These are phyloP conservation scores for Crepidodera aurea DNA, from an alignment of 2,888 invertebrate species.

Conservation along the genomic window DNA sequence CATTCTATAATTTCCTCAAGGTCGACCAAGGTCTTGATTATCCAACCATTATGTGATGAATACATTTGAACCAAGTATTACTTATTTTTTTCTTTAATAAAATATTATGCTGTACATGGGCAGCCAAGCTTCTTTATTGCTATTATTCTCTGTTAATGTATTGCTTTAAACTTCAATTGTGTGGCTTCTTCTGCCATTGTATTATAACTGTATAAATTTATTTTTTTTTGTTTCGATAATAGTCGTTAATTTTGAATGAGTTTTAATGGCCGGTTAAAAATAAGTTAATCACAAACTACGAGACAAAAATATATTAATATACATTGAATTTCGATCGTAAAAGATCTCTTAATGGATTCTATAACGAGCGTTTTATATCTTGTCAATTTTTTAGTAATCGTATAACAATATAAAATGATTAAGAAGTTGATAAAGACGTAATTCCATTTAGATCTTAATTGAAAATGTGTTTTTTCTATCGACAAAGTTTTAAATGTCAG, in stretches of 20 bases:
- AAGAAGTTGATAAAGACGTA: too few species aligned
- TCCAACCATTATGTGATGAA: slow-evolving; percentile 24
- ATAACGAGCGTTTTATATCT: background rate
- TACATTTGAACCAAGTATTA: slow-evolving; percentile 15
- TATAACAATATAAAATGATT: background rate
- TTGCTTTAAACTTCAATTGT: slow-evolving; percentile 6
- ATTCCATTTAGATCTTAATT: too few species aligned
- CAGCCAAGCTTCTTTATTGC: slow-evolving; percentile 1
- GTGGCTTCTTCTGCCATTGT: background rate
- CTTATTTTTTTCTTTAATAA: slow-evolving; percentile 6
- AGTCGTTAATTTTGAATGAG: slow-evolving; percentile 7
- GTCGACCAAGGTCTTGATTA: slow-evolving; percentile 24
- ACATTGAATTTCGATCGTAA: slow-evolving; percentile 9
- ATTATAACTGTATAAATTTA: background rate
- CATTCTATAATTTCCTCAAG: slow-evolving; percentile 21
- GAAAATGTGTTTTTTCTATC: too few species aligned
- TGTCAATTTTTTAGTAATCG: slow-evolving; percentile 1
- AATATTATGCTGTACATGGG: background rate
- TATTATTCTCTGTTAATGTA: slow-evolving; percentile 10
- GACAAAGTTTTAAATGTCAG: too few species aligned
- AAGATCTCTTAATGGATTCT: background rate
- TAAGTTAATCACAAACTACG: background rate
- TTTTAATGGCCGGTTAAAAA: slow-evolving; percentile 7
- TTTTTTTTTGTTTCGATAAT: slow-evolving; percentile 5
- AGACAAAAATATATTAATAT: slow-evolving; percentile 1